Percentiles rank a stretch among this genome's conserved stretches.
phyloP scores from a whole-genome alignment of 2,113 vertebrate genomes.

The Rhadina sibilatrix region DNA sequence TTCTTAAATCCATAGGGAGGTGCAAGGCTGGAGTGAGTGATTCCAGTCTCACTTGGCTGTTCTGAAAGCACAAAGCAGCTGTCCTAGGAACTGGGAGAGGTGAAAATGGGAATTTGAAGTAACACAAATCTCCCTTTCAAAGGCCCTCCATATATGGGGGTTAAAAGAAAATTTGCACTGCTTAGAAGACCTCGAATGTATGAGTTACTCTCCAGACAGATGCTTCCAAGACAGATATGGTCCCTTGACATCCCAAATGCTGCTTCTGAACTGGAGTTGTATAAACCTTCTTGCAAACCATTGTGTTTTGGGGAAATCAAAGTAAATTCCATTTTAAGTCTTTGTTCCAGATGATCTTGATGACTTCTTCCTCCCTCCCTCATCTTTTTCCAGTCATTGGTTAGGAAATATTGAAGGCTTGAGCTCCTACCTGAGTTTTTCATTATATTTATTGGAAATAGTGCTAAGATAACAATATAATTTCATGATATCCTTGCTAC shows the following conservation, averaged over 20 bases:
- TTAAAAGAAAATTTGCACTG: neutral
- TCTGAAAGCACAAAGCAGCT: constrained; percentile 1
- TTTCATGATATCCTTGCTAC: neutral
- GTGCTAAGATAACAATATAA: neutral
- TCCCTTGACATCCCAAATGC: neutral
- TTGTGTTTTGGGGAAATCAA: neutral
- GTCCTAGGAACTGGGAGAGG: neutral
- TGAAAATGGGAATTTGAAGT: neutral
- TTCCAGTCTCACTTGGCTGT: neutral
- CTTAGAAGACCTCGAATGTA: neutral
- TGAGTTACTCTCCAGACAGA: neutral
- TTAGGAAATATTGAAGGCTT: neutral
- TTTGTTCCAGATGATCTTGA: neutral
- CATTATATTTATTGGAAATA: neutral
- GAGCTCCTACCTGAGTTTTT: neutral
- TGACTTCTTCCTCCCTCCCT: neutral
- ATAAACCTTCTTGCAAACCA: neutral
- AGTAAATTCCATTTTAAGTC: neutral
- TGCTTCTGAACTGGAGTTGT: neutral
- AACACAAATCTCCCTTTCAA: neutral
- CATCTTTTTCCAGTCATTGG: neutral
- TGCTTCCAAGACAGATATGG: neutral
- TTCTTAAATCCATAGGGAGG: neutral
- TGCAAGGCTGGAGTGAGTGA: neutral
- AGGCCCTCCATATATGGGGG: neutral